A percentile compares a stretch with the other conserved stretches of the same genome.
phyloP scores from a whole-genome alignment of 2,888 invertebrate species.

The Plagodis pulveraria region DNA sequence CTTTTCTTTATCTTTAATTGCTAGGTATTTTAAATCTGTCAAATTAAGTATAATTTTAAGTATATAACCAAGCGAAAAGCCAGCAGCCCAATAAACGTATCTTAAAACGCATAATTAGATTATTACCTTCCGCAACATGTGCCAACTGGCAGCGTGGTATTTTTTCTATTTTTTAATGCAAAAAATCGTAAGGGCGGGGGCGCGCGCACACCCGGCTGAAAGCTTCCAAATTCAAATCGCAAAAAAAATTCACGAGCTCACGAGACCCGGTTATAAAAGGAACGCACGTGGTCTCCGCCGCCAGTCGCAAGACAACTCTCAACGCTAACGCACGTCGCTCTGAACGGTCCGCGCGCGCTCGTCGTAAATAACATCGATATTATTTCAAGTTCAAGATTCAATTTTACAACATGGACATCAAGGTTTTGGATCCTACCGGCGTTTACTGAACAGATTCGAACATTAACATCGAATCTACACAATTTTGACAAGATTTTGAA shows the following conservation, averaged over 20 bases:
- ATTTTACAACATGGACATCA: conserved; percentile 70
- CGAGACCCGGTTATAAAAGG: conserved; percentile 74
- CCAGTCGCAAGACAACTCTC: conserved; percentile 68
- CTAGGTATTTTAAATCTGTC: too few species aligned
- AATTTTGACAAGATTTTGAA: conserved; percentile 38
- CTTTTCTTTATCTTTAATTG: too few species aligned
- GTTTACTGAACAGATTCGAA: conserved; percentile 63
- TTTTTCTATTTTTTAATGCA: conserved; percentile 54
- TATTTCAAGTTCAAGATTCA: conserved; percentile 59
- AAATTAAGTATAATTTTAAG: background rate
- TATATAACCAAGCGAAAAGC: background rate
- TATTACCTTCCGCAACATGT: conserved; percentile 49
- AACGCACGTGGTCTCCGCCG: conserved; percentile 70
- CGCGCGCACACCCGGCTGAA: conserved; percentile 78
- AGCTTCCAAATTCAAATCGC: conserved; percentile 82
- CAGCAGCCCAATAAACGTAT: conserved; percentile 1
- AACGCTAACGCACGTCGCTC: conserved; percentile 63
- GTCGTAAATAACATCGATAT: conserved; percentile 80
- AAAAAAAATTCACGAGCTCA: conserved; percentile 78
- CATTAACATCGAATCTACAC: conserved; percentile 27
- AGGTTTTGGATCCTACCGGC: conserved; percentile 80
- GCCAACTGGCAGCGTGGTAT: conserved; percentile 58
- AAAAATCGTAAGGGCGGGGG: conserved; percentile 73
- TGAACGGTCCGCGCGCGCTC: conserved; percentile 52
- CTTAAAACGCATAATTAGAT: conserved; percentile 34